Percentiles rank a stretch among this genome's conserved stretches.
Evolutionary conservation across 2,888 invertebrate species (phyloP).

Genomic region (Petrophora chlorosata): DNA sequence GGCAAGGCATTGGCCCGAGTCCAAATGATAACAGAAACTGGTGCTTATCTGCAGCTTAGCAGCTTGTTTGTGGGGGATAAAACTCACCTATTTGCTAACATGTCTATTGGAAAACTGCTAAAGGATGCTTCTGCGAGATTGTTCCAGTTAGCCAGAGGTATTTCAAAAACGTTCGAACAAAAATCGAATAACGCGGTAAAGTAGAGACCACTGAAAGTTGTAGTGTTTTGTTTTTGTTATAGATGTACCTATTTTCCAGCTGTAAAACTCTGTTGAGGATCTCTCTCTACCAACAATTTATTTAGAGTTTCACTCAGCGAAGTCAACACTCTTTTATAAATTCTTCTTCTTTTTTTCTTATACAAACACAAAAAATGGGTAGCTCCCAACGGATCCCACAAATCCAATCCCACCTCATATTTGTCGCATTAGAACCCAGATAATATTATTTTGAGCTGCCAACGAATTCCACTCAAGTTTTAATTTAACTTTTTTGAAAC

Average conservation of each 20-base stretch:
- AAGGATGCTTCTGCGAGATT: not conserved
- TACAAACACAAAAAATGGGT: too few species aligned
- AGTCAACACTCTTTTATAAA: too few species aligned
- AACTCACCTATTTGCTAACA: constrained; percentile 14
- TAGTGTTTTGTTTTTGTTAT: not conserved
- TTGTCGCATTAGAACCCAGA: too few species aligned
- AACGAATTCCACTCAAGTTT: too few species aligned
- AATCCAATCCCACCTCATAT: too few species aligned
- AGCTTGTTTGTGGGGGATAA: constrained; percentile 24
- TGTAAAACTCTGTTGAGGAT: not conserved
- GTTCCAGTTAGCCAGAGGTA: not conserved
- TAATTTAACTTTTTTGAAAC: too few species aligned
- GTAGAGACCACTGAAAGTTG: not conserved
- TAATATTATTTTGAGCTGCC: too few species aligned
- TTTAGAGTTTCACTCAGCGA: too few species aligned
- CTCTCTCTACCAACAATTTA: too few species aligned
- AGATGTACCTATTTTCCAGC: not conserved
- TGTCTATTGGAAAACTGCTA: constrained; percentile 11
- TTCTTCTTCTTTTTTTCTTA: too few species aligned
- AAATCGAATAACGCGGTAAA: not conserved
- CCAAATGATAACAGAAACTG: constrained; percentile 36
- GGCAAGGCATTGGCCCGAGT: constrained; percentile 32
- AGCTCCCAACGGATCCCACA: too few species aligned
- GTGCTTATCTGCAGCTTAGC: constrained; percentile 29
- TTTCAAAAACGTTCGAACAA: not conserved